Conservation (phyloP, 2,113 vertebrate species). For the Smithornis capensis region DNA sequence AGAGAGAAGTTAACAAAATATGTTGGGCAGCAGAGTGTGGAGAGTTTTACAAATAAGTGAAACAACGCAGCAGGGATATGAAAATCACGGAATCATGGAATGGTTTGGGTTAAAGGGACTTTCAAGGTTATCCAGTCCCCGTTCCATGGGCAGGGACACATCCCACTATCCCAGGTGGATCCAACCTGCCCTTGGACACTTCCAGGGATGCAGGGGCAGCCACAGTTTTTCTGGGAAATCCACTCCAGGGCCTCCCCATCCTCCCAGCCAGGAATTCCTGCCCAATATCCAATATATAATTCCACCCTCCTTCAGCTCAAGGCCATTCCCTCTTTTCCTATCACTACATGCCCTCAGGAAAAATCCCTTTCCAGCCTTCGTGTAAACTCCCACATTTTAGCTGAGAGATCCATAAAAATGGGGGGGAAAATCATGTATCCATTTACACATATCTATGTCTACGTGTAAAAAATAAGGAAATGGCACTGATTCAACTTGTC, state of each 20-base stretch:
- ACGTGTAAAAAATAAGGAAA: not conserved
- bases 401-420: not conserved
- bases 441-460: too few relatives aligned
- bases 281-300: not conserved
- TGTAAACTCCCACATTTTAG: not conserved
- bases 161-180: not conserved
- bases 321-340: not conserved
- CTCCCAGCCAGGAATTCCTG: not conserved
- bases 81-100: not conserved
- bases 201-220: not conserved
- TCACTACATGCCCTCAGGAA: not conserved
- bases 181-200: not conserved
- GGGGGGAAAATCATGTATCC: fast-evolving
- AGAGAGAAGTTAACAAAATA: not conserved
- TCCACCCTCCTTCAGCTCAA: not conserved
- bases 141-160: not conserved
- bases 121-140: not conserved
- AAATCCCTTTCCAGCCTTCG: not conserved
- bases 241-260: not conserved
- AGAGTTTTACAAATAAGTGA: not conserved
- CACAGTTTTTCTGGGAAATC: not conserved
- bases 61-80: not conserved
- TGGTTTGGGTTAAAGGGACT: not conserved
- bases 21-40: not conserved
- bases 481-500: not conserved